Evolutionary conservation across 2,113 vertebrate species (phyloP), one percentile per base, ranked within the genome.

Genomic region (Amia ocellicauda): DNA sequence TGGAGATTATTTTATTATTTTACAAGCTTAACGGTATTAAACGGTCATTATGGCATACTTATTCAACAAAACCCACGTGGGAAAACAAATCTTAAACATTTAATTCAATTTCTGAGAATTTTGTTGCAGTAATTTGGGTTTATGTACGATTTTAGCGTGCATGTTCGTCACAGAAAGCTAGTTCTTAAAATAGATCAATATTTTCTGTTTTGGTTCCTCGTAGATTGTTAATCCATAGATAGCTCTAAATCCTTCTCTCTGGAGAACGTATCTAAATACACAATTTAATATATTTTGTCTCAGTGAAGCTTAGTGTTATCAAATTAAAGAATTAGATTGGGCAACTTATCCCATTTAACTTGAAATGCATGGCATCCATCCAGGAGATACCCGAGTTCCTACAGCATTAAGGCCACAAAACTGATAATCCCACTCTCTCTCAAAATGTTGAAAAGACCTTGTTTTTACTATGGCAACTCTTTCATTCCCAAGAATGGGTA

Each of bases 341-440:
- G 72, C 74, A 78, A 74, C 74, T 81, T 76, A 81, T 84, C 81
- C 75, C 71, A 82, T 84, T 84, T 77, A 71, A 78, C 66, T 68
- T 73, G 78, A 79, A 81, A 79, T 5, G 62, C 72, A 58, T 36
- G 68, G 76, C 72, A 68, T 49, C 68, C 17, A 17, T 40, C 70
- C 70, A 61, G 67, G 67, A 64, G 31, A 72, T 64, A 70, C 58
- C 24, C 49, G 66, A n/a, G 55, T 49, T 23, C 20, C 28, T 10
- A 26, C n/a, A 22, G 53, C 41, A 36, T 26, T 14, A 14, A 7
- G 5, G 45, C 45, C 7, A 23, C n/a, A 17, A 7, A 16, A 56
- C 31, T 36, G 31, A 11, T 36, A 5, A 7, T 7, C 11, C 31
- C 11, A 5, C 2, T 11, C 11, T 36, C 5, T 36, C 31, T 36